phyloP scores from a whole-genome alignment of 2,113 vertebrate genomes.

The Antechinus stuartii region DNA sequence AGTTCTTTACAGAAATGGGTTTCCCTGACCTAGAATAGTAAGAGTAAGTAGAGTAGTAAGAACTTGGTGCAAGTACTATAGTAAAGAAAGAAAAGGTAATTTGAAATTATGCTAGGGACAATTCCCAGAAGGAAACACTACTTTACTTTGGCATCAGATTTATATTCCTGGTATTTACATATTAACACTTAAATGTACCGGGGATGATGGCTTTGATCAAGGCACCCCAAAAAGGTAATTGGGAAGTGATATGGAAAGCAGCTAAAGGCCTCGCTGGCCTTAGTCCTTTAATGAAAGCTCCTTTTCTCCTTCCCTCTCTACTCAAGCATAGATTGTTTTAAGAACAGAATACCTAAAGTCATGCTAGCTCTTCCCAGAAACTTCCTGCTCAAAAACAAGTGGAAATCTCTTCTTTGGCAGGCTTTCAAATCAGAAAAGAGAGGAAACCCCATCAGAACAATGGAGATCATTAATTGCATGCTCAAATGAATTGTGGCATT shows the following conservation, averaged over 20 bases:
- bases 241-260: background rate
- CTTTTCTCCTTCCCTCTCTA: background rate
- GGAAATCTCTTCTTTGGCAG: constrained; percentile 26
- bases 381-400: background rate
- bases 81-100: background rate
- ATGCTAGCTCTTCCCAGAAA: background rate
- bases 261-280: background rate
- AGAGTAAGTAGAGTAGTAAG: background rate
- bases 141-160: background rate
- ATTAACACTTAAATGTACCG: constrained; percentile 3
- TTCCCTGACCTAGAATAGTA: background rate
- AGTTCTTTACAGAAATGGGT: background rate
- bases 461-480: constrained; percentile 24
- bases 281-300: background rate
- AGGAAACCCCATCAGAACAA: constrained; percentile 36
- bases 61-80: constrained; percentile 9
- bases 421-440: background rate
- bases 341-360: background rate
- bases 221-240: background rate
- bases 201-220: constrained; percentile 42
- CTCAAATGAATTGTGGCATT: constrained; percentile 25
- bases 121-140: background rate
- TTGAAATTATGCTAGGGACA: constrained; percentile 8
- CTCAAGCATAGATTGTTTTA: background rate
- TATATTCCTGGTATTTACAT: background rate